Conservation (phyloP, 2,113 vertebrate species). For the Calyptomena viridis region DNA sequence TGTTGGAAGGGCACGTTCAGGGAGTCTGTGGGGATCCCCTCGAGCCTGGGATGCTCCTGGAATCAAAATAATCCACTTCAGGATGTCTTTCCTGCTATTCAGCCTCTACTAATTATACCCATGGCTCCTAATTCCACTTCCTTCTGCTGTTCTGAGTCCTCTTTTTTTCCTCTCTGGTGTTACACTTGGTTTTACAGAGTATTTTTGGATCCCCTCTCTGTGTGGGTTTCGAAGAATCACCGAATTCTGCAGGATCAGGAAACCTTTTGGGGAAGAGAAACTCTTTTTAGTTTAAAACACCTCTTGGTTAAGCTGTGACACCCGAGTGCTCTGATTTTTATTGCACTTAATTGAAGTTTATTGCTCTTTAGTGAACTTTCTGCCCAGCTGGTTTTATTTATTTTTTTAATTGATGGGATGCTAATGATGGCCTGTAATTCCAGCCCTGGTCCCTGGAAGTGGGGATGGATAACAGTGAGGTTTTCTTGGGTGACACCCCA, state of each 20-base stretch:
- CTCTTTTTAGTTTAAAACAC: background rate
- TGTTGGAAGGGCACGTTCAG: background rate
- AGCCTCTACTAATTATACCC: background rate
- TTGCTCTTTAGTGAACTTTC: background rate
- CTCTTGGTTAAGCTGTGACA: background rate
- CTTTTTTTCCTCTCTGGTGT: background rate
- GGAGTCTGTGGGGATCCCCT: background rate
- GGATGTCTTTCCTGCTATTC: constrained; percentile 21
- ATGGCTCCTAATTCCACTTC: background rate
- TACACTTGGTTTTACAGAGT: background rate
- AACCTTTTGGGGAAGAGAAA: background rate
- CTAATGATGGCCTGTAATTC: accelerated
- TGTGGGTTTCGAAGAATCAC: background rate
- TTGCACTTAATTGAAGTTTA: accelerated
- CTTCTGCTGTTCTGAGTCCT: background rate
- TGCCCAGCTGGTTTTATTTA: too few relatives aligned
- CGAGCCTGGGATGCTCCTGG: background rate
- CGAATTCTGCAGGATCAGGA: background rate
- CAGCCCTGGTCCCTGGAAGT: accelerated
- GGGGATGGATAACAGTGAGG: background rate
- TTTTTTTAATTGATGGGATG: background rate
- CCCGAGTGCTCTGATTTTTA: accelerated
- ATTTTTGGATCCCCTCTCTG: background rate
- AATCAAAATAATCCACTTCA: background rate
- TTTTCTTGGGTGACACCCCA: background rate